Conservation (phyloP, 2,797 vertebrate species). For the Kryptopterus vitreolus region DNA sequence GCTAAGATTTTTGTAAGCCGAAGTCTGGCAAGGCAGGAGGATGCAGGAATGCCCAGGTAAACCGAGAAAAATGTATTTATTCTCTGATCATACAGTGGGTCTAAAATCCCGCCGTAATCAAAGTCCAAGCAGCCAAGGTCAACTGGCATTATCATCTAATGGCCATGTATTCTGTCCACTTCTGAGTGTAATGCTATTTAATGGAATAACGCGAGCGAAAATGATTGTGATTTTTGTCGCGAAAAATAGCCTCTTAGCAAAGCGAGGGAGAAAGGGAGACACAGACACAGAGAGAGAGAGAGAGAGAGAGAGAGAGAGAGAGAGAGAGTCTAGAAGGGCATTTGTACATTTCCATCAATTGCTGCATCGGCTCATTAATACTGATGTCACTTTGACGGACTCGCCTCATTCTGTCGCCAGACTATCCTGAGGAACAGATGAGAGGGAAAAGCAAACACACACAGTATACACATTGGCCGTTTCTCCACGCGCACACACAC, state of each 20-base stretch:
- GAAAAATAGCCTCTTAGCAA: neutral
- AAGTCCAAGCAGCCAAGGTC: neutral
- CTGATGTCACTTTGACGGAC: conserved; percentile 56
- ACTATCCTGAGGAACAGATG: conserved; percentile 47
- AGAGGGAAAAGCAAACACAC: conserved; percentile 40
- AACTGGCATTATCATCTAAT: neutral
- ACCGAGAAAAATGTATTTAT: neutral
- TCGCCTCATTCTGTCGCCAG: conserved; percentile 48
- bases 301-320: neutral
- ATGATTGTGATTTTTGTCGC: neutral
- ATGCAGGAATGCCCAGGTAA: neutral
- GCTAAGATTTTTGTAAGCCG: neutral
- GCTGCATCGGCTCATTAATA: conserved; percentile 24
- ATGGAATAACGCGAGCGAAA: neutral
- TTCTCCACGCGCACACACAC: conserved; percentile 8
- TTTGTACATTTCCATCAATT: conserved; percentile 18
- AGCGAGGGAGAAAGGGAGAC: neutral
- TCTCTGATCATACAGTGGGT: neutral
- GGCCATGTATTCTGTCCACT: neutral
- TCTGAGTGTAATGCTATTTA: neutral
- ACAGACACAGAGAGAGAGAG: no score
- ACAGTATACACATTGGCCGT: neutral
- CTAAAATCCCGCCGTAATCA: neutral
- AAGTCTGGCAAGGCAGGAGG: neutral
- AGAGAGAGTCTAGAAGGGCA: neutral